Evolutionary conservation across 1,140 invertebrate genomes (phyloP).

Genomic region (Pectinophora gossypiella): DNA sequence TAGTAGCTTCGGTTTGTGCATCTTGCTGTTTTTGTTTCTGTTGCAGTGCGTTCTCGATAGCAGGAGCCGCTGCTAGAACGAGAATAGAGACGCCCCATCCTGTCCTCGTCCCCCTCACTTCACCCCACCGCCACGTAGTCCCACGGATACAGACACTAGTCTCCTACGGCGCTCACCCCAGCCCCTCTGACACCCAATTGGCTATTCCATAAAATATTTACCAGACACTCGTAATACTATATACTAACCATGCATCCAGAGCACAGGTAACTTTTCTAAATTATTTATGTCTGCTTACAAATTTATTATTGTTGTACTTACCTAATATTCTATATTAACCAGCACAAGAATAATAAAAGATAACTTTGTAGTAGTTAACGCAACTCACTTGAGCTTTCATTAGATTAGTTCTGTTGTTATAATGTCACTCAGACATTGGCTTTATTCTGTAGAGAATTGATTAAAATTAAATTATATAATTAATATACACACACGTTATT

Average conservation of each 20-base stretch:
- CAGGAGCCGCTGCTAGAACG: slow-evolving; percentile 56
- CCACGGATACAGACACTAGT: no score
- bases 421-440: slow-evolving; percentile 34
- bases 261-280: slow-evolving; percentile 52
- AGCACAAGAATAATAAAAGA: not conserved
- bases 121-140: not conserved
- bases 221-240: not conserved
- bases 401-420: slow-evolving; percentile 39
- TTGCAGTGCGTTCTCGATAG: slow-evolving; percentile 63
- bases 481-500: slow-evolving; percentile 31
- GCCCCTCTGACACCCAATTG: not conserved
- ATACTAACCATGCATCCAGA: slow-evolving; percentile 13
- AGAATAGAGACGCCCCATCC: slow-evolving; percentile 24
- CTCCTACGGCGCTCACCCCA: not conserved
- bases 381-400: slow-evolving; percentile 37
- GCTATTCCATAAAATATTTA: not conserved
- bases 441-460: slow-evolving; percentile 42
- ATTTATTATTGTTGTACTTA: slow-evolving; percentile 9
- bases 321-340: slow-evolving; percentile 2
- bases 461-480: slow-evolving; percentile 31
- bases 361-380: not conserved
- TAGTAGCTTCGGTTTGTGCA: slow-evolving; percentile 59
- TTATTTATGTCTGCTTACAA: slow-evolving; percentile 21
- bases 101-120: not conserved
- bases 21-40: slow-evolving; percentile 65